Evolutionary conservation across 2,797 vertebrate genomes (phyloP).

Genomic region (Pangasius krempfi): DNA sequence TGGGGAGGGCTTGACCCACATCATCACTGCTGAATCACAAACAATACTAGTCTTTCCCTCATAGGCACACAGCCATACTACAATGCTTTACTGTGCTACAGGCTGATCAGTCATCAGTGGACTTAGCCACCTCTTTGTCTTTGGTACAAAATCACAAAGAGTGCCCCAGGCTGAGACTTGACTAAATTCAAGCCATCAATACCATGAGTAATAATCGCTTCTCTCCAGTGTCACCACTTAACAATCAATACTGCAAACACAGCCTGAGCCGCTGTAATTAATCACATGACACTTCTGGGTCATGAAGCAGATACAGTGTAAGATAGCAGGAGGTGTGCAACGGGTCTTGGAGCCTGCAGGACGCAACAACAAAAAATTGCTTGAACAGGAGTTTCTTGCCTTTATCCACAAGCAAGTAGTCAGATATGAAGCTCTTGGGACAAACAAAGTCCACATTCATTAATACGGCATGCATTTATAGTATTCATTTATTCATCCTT

Average conservation of each 20-base stretch:
- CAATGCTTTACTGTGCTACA: not conserved
- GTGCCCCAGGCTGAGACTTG: too few species aligned
- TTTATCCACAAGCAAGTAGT: not conserved
- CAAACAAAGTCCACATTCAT: not conserved
- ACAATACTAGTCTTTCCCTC: conserved; percentile 43
- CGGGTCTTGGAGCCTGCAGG: not conserved
- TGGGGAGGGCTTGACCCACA: not conserved
- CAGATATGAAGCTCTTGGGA: not conserved
- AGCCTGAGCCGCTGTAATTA: not conserved
- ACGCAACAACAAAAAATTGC: not conserved
- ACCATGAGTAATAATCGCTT: not conserved
- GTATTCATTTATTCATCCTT: not conserved
- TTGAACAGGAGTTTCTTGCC: too few species aligned
- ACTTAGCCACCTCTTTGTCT: not conserved
- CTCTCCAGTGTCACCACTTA: not conserved
- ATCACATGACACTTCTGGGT: not conserved
- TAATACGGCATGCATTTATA: too few species aligned
- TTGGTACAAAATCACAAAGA: not conserved
- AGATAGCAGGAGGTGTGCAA: not conserved
- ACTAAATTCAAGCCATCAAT: too few species aligned
- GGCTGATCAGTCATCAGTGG: conserved; percentile 40
- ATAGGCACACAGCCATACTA: conserved; percentile 10
- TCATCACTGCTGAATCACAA: conserved; percentile 24
- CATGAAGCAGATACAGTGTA: not conserved
- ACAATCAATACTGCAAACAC: not conserved